Evolutionary conservation across 2,888 invertebrate species (phyloP), one percentile per base, ranked within the genome.

Genomic region (Acleris cristana): DNA sequence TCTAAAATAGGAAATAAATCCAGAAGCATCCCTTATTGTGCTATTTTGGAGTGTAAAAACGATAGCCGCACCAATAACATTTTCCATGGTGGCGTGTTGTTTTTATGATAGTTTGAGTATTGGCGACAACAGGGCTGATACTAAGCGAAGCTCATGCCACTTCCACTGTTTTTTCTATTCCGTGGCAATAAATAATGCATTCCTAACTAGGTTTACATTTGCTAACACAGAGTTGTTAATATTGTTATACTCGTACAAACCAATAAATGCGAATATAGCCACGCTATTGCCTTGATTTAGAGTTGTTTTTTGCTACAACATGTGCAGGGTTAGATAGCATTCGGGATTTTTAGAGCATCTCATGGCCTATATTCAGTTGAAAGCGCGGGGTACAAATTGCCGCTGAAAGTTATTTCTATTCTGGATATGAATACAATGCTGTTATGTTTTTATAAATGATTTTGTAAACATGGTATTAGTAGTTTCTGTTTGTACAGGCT

Each of bases 311-410:
- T 64, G 48, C 16, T 48, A 19, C 23, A 23, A 40, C 16, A 2
- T n/a, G 12, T 7, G 19, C 19, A 23, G 52, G 45, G 52, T 52
- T n/a, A 59, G 14, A 59, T 34, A 18, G 34, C 18, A 51, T 34
- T 52, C 44, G 12, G 60, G 56, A 62, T 75, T 79, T 81, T 78
- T 76, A 78, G 72, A 73, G 69, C 71, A 76, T 74, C 75, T 72
- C 76, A 72, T 77, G 78, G 74, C 79, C 79, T 79, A 79, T 78
- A 79, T 82, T 71, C 64, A 62, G 57, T 51, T 71, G 70, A 71
- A 71, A 68, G 73, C 61, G 61, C 70, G 69, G 66, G 64, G 57
- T 69, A 73, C 68, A 72, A 74, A 74, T 72, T 70, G 74, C 69
- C 64, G 69, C 71, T 69, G 54, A 54, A 71, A 65, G 72, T 72